A percentile compares a stretch with the other conserved stretches of the same genome.
Conservation (phyloP, 2,797 vertebrate genomes). For the Clarias pachynema region DNA sequence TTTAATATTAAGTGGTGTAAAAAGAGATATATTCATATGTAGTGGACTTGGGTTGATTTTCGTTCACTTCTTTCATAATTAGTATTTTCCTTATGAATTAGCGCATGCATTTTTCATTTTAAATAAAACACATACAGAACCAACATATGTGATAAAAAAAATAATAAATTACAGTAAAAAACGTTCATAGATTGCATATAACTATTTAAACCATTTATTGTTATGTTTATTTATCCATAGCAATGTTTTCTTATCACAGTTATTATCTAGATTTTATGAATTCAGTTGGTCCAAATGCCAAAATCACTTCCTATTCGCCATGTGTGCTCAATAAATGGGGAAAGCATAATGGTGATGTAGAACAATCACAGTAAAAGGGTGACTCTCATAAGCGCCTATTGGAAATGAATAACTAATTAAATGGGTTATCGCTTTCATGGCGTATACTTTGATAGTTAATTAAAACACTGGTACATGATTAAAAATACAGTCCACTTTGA, state of each 20-base stretch:
- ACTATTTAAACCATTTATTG: not conserved
- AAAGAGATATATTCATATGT: conserved; percentile 64
- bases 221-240: not conserved
- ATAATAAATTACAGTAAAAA: not conserved
- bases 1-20: conserved; percentile 39
- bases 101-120: not conserved
- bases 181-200: not conserved
- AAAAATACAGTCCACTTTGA: not conserved
- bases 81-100: not conserved
- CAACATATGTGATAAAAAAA: not conserved
- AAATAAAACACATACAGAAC: not conserved
- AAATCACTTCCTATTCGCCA: not conserved
- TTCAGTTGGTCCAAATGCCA: not conserved
- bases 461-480: not conserved
- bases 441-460: not conserved
- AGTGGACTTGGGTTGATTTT: conserved; percentile 36
- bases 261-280: not conserved
- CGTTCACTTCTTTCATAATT: not conserved
- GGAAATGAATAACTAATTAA: not conserved
- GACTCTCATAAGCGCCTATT: not conserved
- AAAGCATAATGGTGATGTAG: not conserved
- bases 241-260: not conserved
- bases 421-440: not conserved
- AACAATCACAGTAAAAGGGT: not conserved
- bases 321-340: not conserved